A percentile compares a stretch with the other conserved stretches of the same genome.
Evolutionary conservation across 1,140 invertebrate genomes (phyloP).

Genomic region (Drosophila willistoni): DNA sequence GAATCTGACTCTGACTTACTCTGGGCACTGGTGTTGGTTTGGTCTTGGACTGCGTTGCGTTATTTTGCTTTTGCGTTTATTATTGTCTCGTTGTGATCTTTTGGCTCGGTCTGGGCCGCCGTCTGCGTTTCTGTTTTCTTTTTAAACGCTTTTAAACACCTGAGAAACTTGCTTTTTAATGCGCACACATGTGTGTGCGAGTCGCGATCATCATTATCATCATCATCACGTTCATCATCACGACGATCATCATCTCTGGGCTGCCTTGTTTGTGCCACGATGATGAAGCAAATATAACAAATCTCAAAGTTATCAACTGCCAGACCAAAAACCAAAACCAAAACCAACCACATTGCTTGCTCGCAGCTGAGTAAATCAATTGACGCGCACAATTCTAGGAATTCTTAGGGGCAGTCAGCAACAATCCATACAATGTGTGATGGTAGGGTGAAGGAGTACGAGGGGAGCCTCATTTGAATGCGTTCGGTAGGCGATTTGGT

Average conservation of each 20-base stretch:
- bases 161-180: conserved; percentile 82
- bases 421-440: background rate
- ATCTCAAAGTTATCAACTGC: conserved; percentile 76
- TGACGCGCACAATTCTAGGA: conserved; percentile 79
- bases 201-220: conserved; percentile 30
- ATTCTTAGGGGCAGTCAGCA: conserved; percentile 41
- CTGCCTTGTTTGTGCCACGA: conserved; percentile 73
- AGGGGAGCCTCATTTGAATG: conserved; percentile 52
- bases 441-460: too few species aligned
- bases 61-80: conserved; percentile 61
- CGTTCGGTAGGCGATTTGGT: conserved; percentile 32
- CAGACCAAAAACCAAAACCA: conserved; percentile 12
- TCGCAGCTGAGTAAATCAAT: conserved; percentile 79
- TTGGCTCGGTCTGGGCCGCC: conserved; percentile 16
- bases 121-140: conserved; percentile 70
- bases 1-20: conserved; percentile 3
- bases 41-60: conserved; percentile 16
- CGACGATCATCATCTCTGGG: conserved; percentile 12
- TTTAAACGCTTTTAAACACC: conserved; percentile 82
- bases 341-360: conserved; percentile 18
- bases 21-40: background rate
- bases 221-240: conserved; percentile 2
- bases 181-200: conserved; percentile 68
- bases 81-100: conserved; percentile 66
- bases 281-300: conserved; percentile 81